Conservation (phyloP, 2,797 vertebrate species). For the Macropus fuliginosus region DNA sequence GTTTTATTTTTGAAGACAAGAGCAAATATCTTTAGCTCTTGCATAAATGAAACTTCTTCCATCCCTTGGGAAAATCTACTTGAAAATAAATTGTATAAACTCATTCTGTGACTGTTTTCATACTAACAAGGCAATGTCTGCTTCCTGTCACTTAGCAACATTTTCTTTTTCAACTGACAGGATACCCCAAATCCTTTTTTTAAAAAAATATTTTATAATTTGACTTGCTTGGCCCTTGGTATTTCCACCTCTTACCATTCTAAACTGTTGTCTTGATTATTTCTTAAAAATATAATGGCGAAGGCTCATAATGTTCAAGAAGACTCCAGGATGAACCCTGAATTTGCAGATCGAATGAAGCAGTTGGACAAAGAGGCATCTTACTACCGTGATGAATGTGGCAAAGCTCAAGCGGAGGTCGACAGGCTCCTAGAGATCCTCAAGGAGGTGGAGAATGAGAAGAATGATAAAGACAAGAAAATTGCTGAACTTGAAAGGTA, state of each 20-base stretch:
- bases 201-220: constrained; percentile 55
- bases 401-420: constrained; percentile 94
- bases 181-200: constrained; percentile 84
- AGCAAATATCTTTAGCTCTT: background rate
- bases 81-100: background rate
- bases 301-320: constrained; percentile 93
- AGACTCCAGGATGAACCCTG: constrained; percentile 89
- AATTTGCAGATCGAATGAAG: constrained; percentile 92
- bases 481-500: constrained; percentile 96
- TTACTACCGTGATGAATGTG: constrained; percentile 93
- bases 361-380: constrained; percentile 95
- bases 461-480: constrained; percentile 94
- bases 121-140: background rate
- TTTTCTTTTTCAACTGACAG: constrained; percentile 76
- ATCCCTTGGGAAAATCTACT: background rate
- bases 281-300: constrained; percentile 82
- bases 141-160: background rate
- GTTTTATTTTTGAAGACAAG: background rate
- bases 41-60: background rate
- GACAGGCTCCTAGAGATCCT: constrained; percentile 94
- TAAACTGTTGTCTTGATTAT: constrained; percentile 76
- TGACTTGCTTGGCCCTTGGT: constrained; percentile 64
- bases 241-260: constrained; percentile 41
- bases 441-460: constrained; percentile 93
- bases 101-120: background rate